Conservation (phyloP, 1,140 invertebrate genomes). For the Diprion similis region DNA sequence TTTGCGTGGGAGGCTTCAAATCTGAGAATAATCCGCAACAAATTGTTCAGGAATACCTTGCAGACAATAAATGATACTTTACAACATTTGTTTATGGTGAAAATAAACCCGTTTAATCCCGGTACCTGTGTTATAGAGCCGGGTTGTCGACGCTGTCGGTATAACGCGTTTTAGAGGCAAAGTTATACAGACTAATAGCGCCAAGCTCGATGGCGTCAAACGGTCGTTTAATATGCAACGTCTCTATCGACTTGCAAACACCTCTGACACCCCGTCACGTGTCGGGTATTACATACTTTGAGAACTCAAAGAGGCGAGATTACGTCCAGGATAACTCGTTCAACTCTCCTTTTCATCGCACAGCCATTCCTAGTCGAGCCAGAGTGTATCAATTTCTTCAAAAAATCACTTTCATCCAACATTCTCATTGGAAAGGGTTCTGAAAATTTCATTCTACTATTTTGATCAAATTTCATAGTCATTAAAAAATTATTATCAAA, state of each 20-base stretch:
- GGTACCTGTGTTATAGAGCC: background rate
- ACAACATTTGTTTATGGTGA: background rate
- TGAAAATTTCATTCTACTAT: too few relatives aligned
- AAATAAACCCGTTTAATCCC: conserved; percentile 3
- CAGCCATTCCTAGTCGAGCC: too few relatives aligned
- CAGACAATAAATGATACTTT: too few relatives aligned
- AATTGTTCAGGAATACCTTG: too few relatives aligned
- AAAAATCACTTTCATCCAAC: too few relatives aligned
- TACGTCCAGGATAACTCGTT: background rate
- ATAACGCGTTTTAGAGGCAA: background rate
- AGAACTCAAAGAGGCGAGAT: background rate
- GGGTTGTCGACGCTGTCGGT: background rate
- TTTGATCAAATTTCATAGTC: too few relatives aligned
- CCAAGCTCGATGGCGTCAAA: background rate
- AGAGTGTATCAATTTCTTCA: too few relatives aligned
- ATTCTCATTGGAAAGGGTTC: too few relatives aligned
- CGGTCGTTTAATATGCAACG: background rate
- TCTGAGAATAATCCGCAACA: too few relatives aligned
- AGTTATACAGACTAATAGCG: background rate
- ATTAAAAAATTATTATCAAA: too few relatives aligned
- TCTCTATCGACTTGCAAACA: background rate
- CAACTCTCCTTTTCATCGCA: too few relatives aligned
- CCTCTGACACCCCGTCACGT: background rate
- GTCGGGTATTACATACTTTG: background rate
- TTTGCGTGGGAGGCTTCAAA: too few relatives aligned